phyloP scores from a whole-genome alignment of 2,113 vertebrate genomes.

The Bufo bufo region DNA sequence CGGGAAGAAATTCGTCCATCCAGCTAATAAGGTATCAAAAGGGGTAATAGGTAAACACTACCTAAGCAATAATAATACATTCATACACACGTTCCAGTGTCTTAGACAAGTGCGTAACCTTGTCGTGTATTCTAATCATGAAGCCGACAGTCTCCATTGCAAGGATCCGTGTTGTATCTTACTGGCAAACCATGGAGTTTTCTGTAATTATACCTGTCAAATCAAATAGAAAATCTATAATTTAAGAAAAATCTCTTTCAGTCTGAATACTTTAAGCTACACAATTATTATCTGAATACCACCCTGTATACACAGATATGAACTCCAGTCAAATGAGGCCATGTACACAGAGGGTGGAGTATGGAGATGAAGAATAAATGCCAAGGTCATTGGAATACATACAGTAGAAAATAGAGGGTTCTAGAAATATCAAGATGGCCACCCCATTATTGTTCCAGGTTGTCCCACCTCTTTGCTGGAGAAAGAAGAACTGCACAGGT shows the following conservation, averaged over 20 bases:
- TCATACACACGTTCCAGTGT: conserved; percentile 29
- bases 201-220: background rate
- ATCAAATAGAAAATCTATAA: background rate
- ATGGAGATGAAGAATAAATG: too few species aligned
- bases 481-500: too few species aligned
- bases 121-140: conserved; percentile 25
- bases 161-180: background rate
- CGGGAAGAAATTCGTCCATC: conserved; percentile 9
- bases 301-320: too few species aligned
- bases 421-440: too few species aligned
- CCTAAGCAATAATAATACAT: conserved; percentile 42
- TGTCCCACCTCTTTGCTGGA: too few species aligned
- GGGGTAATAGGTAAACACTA: conserved; percentile 33
- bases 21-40: conserved; percentile 26
- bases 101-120: conserved; percentile 25
- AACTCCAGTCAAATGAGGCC: too few species aligned
- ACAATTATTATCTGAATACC: too few species aligned
- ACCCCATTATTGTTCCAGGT: too few species aligned
- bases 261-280: too few species aligned
- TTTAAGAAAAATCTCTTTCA: background rate
- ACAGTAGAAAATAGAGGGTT: too few species aligned
- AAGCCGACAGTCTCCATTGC: background rate
- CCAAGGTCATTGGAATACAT: too few species aligned
- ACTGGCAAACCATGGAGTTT: background rate
- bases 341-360: too few species aligned